Conservation (phyloP, 2,797 vertebrate genomes). For the Danio choprae region DNA sequence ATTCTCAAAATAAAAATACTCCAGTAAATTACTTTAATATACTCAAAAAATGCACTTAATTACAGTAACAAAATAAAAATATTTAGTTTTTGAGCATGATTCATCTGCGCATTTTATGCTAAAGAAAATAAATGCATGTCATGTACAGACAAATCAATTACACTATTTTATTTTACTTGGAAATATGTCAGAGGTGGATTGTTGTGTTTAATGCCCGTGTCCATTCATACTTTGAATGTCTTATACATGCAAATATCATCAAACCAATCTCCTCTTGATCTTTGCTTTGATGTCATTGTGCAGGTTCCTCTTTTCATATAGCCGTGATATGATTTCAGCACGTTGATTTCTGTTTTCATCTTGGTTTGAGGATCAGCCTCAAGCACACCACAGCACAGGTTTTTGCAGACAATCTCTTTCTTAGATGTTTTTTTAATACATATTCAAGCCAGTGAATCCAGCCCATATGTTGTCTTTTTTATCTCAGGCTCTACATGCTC, state of each 20-base stretch:
- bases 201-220: conserved; percentile 4
- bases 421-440: conserved; percentile 37
- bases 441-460: conserved; percentile 7
- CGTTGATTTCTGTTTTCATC: conserved; percentile 29
- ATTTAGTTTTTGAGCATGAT: not conserved
- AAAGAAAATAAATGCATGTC: no score
- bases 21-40: no score
- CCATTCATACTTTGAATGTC: not conserved
- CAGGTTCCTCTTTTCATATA: conserved; percentile 6
- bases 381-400: conserved; percentile 14
- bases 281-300: conserved; percentile 38
- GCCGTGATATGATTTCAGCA: conserved; percentile 17
- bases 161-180: not conserved
- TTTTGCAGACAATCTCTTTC: conserved; percentile 8
- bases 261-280: not conserved
- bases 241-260: conserved; percentile 11
- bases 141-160: not conserved
- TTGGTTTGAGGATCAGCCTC: not conserved
- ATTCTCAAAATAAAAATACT: no score
- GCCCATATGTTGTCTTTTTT: conserved; percentile 27
- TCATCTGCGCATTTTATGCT: not conserved
- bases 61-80: no score
- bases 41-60: no score
- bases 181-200: not conserved
- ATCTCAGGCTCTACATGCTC: not conserved